Conservation (phyloP, 2,113 vertebrate species). For the Stictonetta naevosa region DNA sequence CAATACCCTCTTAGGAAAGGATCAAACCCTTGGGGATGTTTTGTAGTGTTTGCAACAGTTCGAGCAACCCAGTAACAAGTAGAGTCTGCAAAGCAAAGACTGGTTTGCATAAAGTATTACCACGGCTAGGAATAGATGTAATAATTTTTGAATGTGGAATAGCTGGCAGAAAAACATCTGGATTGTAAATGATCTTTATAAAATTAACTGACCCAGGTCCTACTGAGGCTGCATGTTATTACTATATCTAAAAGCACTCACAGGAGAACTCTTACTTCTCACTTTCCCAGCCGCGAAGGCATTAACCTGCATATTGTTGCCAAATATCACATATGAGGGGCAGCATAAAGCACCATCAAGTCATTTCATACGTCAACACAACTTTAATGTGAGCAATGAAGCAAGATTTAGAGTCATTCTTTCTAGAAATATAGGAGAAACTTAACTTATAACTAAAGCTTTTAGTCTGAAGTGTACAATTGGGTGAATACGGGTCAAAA, state of each 20-base stretch:
- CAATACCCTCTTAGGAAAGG: background rate
- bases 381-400: background rate
- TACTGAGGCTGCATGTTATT: background rate
- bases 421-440: background rate
- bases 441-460: background rate
- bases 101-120: background rate
- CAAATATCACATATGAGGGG: accelerated
- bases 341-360: background rate
- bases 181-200: background rate
- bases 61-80: background rate
- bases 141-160: background rate
- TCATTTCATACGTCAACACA: background rate
- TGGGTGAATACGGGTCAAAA: background rate
- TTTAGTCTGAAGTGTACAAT: background rate
- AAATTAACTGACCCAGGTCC: background rate
- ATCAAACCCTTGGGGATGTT: background rate
- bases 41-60: background rate
- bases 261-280: background rate
- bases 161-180: background rate
- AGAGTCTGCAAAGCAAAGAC: background rate
- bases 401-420: background rate
- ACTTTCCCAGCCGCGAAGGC: background rate
- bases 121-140: background rate
- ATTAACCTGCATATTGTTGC: background rate
- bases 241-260: background rate